Conservation (phyloP, 1,140 invertebrate species). For the Gryllus bimaculatus region DNA sequence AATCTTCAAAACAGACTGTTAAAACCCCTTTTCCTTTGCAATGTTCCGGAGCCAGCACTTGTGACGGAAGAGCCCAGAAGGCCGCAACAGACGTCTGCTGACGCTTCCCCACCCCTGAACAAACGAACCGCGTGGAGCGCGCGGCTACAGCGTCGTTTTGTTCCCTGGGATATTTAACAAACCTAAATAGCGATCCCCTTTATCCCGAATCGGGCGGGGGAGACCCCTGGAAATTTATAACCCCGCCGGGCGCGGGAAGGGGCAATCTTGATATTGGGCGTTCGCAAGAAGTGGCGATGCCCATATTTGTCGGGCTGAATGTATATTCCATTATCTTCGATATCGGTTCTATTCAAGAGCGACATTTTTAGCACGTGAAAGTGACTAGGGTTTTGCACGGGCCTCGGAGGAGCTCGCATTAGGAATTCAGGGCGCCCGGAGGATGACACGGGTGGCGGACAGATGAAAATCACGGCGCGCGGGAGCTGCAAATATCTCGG, state of each 20-base stretch:
- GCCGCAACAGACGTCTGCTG: too few species aligned
- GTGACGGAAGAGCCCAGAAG: too few species aligned
- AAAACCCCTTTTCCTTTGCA: too few species aligned
- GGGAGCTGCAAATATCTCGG: too few species aligned
- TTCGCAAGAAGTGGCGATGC: neutral
- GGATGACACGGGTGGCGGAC: neutral
- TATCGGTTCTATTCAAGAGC: neutral
- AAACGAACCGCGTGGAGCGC: neutral
- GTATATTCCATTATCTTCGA: slow-evolving; percentile 1
- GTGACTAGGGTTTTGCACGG: neutral
- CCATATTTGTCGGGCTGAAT: neutral
- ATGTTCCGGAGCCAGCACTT: too few species aligned
- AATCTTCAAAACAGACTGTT: too few species aligned
- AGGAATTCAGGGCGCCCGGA: neutral
- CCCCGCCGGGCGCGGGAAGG: neutral
- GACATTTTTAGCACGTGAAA: neutral
- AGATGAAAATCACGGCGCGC: neutral
- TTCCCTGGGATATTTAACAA: neutral
- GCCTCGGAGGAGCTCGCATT: neutral
- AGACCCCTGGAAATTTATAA: neutral
- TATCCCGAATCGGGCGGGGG: neutral
- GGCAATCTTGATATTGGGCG: neutral
- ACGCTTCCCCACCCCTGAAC: neutral
- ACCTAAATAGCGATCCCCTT: slow-evolving; percentile 1
- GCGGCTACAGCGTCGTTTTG: neutral